Percentiles rank a stretch among this genome's conserved stretches.
Conservation (phyloP, 2,888 invertebrate species). For the Synanthedon andrenaeformis region DNA sequence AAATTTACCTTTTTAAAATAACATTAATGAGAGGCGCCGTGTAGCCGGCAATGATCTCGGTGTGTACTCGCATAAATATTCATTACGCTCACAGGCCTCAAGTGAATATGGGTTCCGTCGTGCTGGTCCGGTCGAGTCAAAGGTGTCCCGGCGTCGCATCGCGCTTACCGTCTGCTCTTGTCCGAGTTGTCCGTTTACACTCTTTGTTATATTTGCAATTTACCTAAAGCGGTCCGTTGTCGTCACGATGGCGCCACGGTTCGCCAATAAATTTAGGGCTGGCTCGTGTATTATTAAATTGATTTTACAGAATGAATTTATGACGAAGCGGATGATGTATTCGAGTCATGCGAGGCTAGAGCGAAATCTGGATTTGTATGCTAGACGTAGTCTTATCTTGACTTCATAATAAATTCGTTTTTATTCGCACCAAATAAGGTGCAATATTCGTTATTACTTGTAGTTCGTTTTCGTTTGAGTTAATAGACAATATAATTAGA, state of each 20-base stretch:
- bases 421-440: no score
- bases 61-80: slow-evolving; percentile 48
- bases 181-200: slow-evolving; percentile 8
- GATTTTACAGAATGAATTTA: slow-evolving; percentile 60
- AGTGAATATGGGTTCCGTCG: slow-evolving; percentile 26
- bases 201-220: slow-evolving; percentile 50
- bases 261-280: slow-evolving; percentile 65
- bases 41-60: slow-evolving; percentile 21
- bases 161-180: slow-evolving; percentile 7
- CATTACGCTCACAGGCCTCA: slow-evolving; percentile 25
- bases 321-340: slow-evolving; percentile 22
- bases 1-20: slow-evolving; percentile 43
- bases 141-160: slow-evolving; percentile 37
- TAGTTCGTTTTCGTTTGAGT: no score
- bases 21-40: slow-evolving; percentile 50
- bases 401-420: no score
- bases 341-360: slow-evolving; percentile 51
- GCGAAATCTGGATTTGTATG: slow-evolving; percentile 46
- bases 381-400: slow-evolving; percentile 8
- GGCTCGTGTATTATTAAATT: slow-evolving; percentile 51
- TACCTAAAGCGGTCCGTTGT: slow-evolving; percentile 43
- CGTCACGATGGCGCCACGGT: slow-evolving; percentile 53
- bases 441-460: no score
- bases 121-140: slow-evolving; percentile 31
- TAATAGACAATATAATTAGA: no score